Percentiles rank a stretch among this genome's conserved stretches.
These are phyloP conservation scores for Thermophis baileyi DNA, from an alignment of 2,113 vertebrate genomes.

Conservation along the genomic window DNA sequence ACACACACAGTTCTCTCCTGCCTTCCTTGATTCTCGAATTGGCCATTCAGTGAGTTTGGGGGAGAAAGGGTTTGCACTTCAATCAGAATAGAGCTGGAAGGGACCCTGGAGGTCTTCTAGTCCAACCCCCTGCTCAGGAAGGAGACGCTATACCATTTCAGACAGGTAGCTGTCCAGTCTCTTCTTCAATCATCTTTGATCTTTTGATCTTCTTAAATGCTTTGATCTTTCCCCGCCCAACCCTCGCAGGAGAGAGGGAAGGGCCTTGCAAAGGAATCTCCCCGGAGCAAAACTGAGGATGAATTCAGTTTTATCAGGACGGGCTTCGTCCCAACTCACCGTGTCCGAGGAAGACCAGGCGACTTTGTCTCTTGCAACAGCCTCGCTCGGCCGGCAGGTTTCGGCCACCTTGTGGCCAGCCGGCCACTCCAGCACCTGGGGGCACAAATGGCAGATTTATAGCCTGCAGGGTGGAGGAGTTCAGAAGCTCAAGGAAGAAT, in stretches of 20 bases:
- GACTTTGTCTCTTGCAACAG: constrained; percentile 76
- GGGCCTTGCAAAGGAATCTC: not conserved
- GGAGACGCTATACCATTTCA: no score
- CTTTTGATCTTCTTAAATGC: not conserved
- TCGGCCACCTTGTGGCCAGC: constrained; percentile 51
- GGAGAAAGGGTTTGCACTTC: no score
- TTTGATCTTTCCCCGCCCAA: not conserved
- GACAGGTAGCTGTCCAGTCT: no score
- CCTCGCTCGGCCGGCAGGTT: constrained; percentile 69
- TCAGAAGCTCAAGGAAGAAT: no score
- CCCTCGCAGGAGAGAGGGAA: not conserved
- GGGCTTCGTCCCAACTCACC: constrained; percentile 48
- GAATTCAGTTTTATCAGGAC: not conserved
- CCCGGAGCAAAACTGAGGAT: not conserved
- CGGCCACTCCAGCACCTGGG: constrained; percentile 49
- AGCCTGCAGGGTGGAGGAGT: not conserved
- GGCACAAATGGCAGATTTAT: not conserved
- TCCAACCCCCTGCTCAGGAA: no score
- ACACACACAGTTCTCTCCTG: not conserved
- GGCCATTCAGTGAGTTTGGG: not conserved
- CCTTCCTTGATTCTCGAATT: not conserved
- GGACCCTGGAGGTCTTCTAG: no score
- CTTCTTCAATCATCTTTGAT: no score
- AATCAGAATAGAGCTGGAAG: no score
- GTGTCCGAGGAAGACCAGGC: constrained; percentile 68